Percentiles rank a stretch among this genome's conserved stretches.
phyloP scores from a whole-genome alignment of 2,113 vertebrate species.

The Anguilla rostrata region DNA sequence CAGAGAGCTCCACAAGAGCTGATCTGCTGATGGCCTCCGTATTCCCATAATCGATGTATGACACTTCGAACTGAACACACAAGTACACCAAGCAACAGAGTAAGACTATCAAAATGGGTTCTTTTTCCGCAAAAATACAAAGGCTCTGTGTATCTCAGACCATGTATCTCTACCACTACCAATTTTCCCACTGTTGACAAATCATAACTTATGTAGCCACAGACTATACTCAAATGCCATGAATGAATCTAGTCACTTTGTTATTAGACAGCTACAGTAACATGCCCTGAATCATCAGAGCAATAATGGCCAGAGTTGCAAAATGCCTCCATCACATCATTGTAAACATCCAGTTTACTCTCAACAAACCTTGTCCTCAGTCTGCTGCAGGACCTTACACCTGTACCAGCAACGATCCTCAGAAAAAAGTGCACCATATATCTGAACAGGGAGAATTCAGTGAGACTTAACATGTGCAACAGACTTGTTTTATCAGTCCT shows the following conservation, averaged over 20 bases:
- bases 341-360: neutral
- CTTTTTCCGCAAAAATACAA: neutral
- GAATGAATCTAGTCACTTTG: neutral
- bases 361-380: conserved; percentile 66
- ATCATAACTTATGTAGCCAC: neutral
- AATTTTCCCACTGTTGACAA: neutral
- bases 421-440: conserved; percentile 77
- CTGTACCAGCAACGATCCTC: conserved; percentile 79
- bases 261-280: neutral
- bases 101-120: neutral
- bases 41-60: conserved; percentile 79
- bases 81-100: neutral
- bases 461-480: neutral
- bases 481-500: neutral
- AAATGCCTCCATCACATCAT: neutral
- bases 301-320: neutral
- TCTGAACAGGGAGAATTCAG: conserved; percentile 45
- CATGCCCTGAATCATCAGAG: neutral
- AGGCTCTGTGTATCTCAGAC: neutral
- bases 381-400: conserved; percentile 68
- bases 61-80: conserved; percentile 53
- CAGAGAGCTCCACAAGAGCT: conserved; percentile 71
- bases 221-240: neutral
- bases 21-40: conserved; percentile 65
- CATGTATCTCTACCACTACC: neutral